Evolutionary conservation across 2,888 invertebrate species (phyloP).

Genomic region (Drosophila bunnanda): DNA sequence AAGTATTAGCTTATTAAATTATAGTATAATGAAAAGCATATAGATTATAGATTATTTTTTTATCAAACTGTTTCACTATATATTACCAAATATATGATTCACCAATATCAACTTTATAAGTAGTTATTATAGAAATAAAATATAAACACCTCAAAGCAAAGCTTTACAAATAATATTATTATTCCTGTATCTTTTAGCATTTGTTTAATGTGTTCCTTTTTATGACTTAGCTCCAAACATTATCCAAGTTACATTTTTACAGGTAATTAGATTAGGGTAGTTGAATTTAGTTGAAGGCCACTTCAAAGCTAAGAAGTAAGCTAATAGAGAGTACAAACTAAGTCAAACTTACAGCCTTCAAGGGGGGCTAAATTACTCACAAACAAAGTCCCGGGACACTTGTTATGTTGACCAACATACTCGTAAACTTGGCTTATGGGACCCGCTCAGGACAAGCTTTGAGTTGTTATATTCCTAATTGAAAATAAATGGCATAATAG

Average conservation of each 20-base stretch:
- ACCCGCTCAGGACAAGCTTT: conserved; percentile 15
- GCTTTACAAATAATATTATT: neutral
- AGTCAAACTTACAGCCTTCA: conserved; percentile 5
- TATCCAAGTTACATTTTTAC: neutral
- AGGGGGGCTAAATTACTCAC: conserved; percentile 13
- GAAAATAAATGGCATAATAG: conserved; percentile 49
- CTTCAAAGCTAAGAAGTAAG: neutral
- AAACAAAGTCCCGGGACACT: conserved; percentile 55
- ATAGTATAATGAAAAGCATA: neutral
- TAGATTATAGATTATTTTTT: neutral
- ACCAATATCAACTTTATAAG: neutral
- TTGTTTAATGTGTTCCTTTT: neutral
- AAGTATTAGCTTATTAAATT: neutral
- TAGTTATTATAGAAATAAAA: neutral
- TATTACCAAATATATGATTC: neutral
- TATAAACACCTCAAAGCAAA: too few relatives aligned
- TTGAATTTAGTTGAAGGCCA: neutral
- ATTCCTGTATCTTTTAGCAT: neutral
- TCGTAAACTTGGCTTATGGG: conserved; percentile 42
- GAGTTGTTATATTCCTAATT: conserved; percentile 56
- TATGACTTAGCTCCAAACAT: neutral
- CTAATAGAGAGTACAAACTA: conserved; percentile 29
- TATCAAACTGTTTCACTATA: neutral
- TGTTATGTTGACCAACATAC: conserved; percentile 22
- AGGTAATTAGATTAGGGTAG: neutral